Evolutionary conservation across 2,888 invertebrate species (phyloP).

Genomic region (Clostera curtula): DNA sequence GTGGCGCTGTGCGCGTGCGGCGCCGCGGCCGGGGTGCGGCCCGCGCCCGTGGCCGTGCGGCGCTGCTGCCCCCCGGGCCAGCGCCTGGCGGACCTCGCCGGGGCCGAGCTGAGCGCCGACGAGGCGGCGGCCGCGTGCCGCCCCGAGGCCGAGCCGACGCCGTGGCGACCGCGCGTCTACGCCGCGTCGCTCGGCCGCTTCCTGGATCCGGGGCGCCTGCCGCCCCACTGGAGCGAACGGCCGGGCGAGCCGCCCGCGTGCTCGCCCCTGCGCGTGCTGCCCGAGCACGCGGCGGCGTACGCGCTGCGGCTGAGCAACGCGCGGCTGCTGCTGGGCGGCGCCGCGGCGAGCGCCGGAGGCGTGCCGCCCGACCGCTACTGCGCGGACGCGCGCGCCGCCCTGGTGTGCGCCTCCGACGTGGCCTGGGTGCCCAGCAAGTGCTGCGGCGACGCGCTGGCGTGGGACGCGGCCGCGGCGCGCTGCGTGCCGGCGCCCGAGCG

Average conservation of each 20-base stretch:
- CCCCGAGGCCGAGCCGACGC: constrained; percentile 41
- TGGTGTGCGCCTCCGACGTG: constrained; percentile 74
- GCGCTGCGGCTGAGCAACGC: constrained; percentile 80
- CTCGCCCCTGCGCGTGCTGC: constrained; percentile 42
- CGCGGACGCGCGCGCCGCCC: constrained; percentile 77
- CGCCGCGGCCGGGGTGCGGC: constrained; percentile 72
- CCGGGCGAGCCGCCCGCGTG: constrained; percentile 50
- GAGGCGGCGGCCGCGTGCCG: constrained; percentile 63
- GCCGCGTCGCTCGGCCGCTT: constrained; percentile 58
- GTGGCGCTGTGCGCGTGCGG: no score
- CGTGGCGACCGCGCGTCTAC: constrained; percentile 76
- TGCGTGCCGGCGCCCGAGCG: constrained; percentile 49
- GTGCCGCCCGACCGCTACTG: constrained; percentile 79
- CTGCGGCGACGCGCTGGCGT: constrained; percentile 79
- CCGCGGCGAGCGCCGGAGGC: constrained; percentile 31
- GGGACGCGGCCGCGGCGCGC: constrained; percentile 68
- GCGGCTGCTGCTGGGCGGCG: constrained; percentile 72
- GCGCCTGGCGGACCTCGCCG: constrained; percentile 32
- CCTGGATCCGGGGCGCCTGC: constrained; percentile 52
- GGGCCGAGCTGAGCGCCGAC: constrained; percentile 40
- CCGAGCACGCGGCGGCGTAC: constrained; percentile 53
- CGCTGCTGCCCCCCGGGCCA: constrained; percentile 31
- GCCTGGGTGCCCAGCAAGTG: constrained; percentile 76
- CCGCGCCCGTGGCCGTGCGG: constrained; percentile 39
- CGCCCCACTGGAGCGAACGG: constrained; percentile 61